Evolutionary conservation across 2,888 invertebrate species (phyloP).

Genomic region (Aleiodes alternator): DNA sequence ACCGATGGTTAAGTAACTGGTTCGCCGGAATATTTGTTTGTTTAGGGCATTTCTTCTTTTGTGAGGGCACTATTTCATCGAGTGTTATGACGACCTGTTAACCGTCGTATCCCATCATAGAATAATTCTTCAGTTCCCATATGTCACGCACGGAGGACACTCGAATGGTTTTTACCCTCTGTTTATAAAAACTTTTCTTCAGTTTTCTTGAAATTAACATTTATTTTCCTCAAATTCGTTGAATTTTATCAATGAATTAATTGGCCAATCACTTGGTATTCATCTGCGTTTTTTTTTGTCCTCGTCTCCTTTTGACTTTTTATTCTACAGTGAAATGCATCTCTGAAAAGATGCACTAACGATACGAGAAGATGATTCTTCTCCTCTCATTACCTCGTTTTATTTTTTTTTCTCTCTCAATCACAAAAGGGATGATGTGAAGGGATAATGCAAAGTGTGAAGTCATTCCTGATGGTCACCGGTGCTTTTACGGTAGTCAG

Average conservation of each 20-base stretch:
- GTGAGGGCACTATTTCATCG: constrained; percentile 62
- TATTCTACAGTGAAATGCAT: constrained; percentile 33
- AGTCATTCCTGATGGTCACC: constrained; percentile 65
- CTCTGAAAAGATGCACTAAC: constrained; percentile 44
- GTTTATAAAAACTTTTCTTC: constrained; percentile 11
- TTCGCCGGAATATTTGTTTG: constrained; percentile 75
- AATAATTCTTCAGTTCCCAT: constrained; percentile 59
- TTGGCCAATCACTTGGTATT: constrained; percentile 36
- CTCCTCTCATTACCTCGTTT: constrained; percentile 29
- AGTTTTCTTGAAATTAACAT: not conserved
- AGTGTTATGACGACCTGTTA: constrained; percentile 74
- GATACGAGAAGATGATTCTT: constrained; percentile 38
- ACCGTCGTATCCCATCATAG: constrained; percentile 53
- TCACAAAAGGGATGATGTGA: constrained; percentile 41
- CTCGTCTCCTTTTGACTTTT: not conserved
- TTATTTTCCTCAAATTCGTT: not conserved
- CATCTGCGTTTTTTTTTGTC: constrained; percentile 7
- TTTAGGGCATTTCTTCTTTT: constrained; percentile 68
- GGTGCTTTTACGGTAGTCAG: constrained; percentile 67
- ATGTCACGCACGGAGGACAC: constrained; percentile 59
- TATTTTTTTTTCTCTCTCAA: constrained; percentile 45
- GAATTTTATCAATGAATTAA: constrained; percentile 16
- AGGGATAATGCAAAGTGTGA: constrained; percentile 72
- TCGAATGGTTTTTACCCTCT: constrained; percentile 53
- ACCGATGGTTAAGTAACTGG: constrained; percentile 72